A percentile compares a stretch with the other conserved stretches of the same genome.
Evolutionary conservation across 2,797 vertebrate genomes (phyloP).

Genomic region (Pangasius krempfi): DNA sequence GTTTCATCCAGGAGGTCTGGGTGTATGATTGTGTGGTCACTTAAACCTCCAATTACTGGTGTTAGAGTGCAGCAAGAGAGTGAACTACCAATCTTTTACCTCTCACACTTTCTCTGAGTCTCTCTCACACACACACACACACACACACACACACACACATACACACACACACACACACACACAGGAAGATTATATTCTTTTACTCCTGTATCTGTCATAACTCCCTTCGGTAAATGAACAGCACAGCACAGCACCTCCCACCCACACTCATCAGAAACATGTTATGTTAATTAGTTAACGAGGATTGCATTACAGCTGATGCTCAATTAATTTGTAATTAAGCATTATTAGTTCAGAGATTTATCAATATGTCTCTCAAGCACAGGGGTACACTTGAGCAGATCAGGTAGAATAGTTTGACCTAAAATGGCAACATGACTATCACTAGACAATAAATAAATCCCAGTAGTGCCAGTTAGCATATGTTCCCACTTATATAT

Average conservation of each 20-base stretch:
- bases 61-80: slow-evolving; percentile 45
- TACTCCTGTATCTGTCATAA: slow-evolving; percentile 45
- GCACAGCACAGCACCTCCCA: slow-evolving; percentile 58
- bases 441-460: background rate
- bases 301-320: slow-evolving; percentile 80
- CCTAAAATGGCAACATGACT: background rate
- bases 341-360: slow-evolving; percentile 73
- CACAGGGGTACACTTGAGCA: background rate
- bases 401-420: background rate
- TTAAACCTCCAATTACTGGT: slow-evolving; percentile 75
- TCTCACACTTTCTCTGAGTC: slow-evolving; percentile 57
- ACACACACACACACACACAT: slow-evolving; percentile 15
- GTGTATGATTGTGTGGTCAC: slow-evolving; percentile 61
- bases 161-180: slow-evolving; percentile 41
- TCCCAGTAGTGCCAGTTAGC: background rate
- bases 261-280: slow-evolving; percentile 78
- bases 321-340: slow-evolving; percentile 83
- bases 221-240: slow-evolving; percentile 63
- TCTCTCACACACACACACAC: slow-evolving; percentile 23
- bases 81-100: slow-evolving; percentile 28
- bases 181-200: slow-evolving; percentile 22
- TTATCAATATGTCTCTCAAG: slow-evolving; percentile 69
- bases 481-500: background rate
- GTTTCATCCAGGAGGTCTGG: slow-evolving; percentile 39
- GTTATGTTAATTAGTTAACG: slow-evolving; percentile 78